Percentiles rank a stretch among this genome's conserved stretches.
Evolutionary conservation across 2,797 vertebrate species (phyloP).

Genomic region (Cirrhinus molitorella): DNA sequence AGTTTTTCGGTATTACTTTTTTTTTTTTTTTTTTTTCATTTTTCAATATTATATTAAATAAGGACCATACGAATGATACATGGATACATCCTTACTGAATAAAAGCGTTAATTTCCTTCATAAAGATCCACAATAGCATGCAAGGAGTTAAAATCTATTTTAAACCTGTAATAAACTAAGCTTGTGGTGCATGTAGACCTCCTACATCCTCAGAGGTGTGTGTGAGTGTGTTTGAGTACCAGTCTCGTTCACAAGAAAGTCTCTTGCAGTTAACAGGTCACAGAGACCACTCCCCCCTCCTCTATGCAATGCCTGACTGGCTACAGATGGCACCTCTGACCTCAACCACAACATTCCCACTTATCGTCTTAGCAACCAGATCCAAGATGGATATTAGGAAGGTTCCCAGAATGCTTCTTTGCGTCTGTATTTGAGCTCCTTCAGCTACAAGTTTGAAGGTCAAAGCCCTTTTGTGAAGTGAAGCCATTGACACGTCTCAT

Average conservation of each 20-base stretch:
- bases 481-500: constrained; percentile 59
- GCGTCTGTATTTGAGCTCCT: constrained; percentile 49
- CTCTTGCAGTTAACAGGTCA: constrained; percentile 53
- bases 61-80: no score
- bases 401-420: constrained; percentile 57
- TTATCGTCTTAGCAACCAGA: constrained; percentile 56
- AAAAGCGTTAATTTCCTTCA: not conserved
- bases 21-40: no score
- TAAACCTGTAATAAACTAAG: not conserved
- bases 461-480: constrained; percentile 59
- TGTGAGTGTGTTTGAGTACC: not conserved
- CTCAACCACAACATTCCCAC: constrained; percentile 63
- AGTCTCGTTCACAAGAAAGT: constrained; percentile 21
- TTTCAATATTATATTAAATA: no score
- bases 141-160: no score
- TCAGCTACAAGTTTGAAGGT: constrained; percentile 51
- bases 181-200: not conserved
- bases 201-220: not conserved
- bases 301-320: constrained; percentile 56
- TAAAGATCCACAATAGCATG: not conserved
- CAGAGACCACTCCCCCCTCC: constrained; percentile 22
- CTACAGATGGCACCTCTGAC: constrained; percentile 69
- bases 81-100: not conserved
- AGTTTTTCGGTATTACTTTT: no score
- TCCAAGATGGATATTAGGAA: constrained; percentile 52